Evolutionary conservation across 2,888 invertebrate species (phyloP).

Genomic region (Drosophila formosana): DNA sequence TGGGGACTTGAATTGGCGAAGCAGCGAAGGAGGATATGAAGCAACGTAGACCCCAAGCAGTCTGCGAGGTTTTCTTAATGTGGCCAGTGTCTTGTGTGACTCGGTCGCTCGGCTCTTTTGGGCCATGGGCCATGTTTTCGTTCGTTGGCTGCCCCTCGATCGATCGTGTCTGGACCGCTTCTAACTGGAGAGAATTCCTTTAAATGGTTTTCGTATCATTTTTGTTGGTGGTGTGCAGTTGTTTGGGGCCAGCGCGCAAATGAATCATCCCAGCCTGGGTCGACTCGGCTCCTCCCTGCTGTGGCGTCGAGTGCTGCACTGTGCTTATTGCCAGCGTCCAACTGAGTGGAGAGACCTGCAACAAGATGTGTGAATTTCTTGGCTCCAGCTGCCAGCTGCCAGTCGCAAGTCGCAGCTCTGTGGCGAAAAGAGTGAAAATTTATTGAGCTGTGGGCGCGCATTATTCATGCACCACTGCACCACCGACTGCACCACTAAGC

Average conservation of each 20-base stretch:
- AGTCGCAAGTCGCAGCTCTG: slow-evolving; percentile 48
- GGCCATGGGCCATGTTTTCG: slow-evolving; percentile 57
- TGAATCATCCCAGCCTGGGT: slow-evolving; percentile 73
- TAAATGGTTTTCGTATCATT: slow-evolving; percentile 73
- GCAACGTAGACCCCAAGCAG: slow-evolving; percentile 84
- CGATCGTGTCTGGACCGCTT: slow-evolving; percentile 67
- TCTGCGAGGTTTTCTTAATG: slow-evolving; percentile 75
- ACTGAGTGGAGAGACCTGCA: slow-evolving; percentile 34
- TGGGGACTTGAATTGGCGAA: slow-evolving; percentile 16
- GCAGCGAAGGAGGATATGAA: slow-evolving; percentile 22
- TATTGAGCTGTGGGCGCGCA: slow-evolving; percentile 84
- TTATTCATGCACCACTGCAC: slow-evolving; percentile 79
- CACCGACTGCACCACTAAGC: slow-evolving; percentile 50
- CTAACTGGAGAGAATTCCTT: slow-evolving; percentile 78
- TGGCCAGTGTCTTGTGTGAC: slow-evolving; percentile 24
- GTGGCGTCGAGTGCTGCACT: slow-evolving; percentile 73
- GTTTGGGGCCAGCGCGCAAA: slow-evolving; percentile 53
- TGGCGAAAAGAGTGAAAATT: slow-evolving; percentile 83
- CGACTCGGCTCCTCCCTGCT: slow-evolving; percentile 71
- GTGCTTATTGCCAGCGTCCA: slow-evolving; percentile 54
- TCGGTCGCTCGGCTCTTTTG: slow-evolving; percentile 48
- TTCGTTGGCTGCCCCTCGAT: neutral
- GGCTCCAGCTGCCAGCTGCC: slow-evolving; percentile 46
- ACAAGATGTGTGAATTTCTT: slow-evolving; percentile 77
- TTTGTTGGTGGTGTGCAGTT: slow-evolving; percentile 30